These are phyloP conservation scores for Ischnura elegans DNA, from an alignment of 2,888 invertebrate species.

Conservation along the genomic window DNA sequence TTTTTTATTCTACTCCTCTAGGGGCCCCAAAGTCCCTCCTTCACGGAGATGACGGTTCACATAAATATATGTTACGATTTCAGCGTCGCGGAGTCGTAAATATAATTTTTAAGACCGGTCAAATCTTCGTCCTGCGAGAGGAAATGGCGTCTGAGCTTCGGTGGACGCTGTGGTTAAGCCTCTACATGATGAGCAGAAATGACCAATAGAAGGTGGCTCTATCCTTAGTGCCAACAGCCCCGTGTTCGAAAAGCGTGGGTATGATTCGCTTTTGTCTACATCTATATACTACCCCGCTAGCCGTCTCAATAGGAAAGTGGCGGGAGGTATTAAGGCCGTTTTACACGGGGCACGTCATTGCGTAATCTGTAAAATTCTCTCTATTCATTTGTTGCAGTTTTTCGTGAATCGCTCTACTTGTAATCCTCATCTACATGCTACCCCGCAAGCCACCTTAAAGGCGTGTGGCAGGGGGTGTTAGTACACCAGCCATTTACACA, in stretches of 20 bases:
- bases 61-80: conserved; percentile 51
- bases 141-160: neutral
- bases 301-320: too few relatives aligned
- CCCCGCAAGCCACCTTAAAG: too few relatives aligned
- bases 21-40: neutral
- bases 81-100: conserved; percentile 2
- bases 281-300: too few relatives aligned
- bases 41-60: neutral
- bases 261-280: neutral
- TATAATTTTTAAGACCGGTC: conserved; percentile 45
- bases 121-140: neutral
- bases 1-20: neutral
- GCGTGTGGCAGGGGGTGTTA: too few relatives aligned
- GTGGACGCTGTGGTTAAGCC: neutral
- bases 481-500: too few relatives aligned
- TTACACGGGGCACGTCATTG: too few relatives aligned
- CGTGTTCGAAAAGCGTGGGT: neutral
- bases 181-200: neutral
- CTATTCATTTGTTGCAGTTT: too few relatives aligned
- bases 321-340: too few relatives aligned
- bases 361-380: too few relatives aligned
- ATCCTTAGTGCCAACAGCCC: too few relatives aligned
- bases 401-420: too few relatives aligned
- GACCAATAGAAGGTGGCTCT: neutral
- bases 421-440: too few relatives aligned